A percentile compares a stretch with the other conserved stretches of the same genome.
These are phyloP conservation scores for Seira ritae DNA, from an alignment of 2,888 invertebrate genomes.

Conservation along the genomic window DNA sequence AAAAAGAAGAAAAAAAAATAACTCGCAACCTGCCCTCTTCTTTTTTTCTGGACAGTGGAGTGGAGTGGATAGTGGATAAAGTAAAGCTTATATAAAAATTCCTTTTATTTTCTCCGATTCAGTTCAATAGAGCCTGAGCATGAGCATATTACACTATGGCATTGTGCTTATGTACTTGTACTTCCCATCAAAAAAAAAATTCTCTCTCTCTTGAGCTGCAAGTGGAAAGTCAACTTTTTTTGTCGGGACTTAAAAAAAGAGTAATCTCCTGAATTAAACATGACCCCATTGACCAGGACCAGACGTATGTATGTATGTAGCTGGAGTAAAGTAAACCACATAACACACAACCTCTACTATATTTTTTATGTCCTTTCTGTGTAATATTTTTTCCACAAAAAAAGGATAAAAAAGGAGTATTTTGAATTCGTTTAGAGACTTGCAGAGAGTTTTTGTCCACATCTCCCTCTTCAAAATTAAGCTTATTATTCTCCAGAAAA, in stretches of 20 bases:
- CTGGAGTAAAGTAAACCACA: too few species aligned
- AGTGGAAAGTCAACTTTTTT: not conserved
- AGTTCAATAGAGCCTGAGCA: not conserved
- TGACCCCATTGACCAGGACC: constrained; percentile 74
- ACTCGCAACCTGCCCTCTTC: not conserved
- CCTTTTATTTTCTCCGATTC: constrained; percentile 4
- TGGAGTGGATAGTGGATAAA: too few species aligned
- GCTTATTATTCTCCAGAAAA: not conserved
- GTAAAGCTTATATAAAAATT: not conserved
- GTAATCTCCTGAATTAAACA: constrained; percentile 74
- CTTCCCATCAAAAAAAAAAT: constrained; percentile 11
- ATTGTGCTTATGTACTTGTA: too few species aligned
- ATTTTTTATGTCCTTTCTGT: constrained; percentile 64
- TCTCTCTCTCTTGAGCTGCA: too few species aligned
- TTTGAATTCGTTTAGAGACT: constrained; percentile 9
- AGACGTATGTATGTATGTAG: too few species aligned
- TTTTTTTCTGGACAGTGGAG: not conserved
- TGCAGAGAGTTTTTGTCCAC: constrained; percentile 18
- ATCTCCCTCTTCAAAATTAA: not conserved
- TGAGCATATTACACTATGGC: not conserved
- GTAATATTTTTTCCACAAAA: not conserved
- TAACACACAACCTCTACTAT: constrained; percentile 66
- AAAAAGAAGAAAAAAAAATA: too few species aligned
- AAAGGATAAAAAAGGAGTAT: constrained; percentile 36
- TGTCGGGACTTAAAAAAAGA: constrained; percentile 72